phyloP scores from a whole-genome alignment of 1,140 invertebrate genomes.

The Zaprionus kolodkinae region DNA sequence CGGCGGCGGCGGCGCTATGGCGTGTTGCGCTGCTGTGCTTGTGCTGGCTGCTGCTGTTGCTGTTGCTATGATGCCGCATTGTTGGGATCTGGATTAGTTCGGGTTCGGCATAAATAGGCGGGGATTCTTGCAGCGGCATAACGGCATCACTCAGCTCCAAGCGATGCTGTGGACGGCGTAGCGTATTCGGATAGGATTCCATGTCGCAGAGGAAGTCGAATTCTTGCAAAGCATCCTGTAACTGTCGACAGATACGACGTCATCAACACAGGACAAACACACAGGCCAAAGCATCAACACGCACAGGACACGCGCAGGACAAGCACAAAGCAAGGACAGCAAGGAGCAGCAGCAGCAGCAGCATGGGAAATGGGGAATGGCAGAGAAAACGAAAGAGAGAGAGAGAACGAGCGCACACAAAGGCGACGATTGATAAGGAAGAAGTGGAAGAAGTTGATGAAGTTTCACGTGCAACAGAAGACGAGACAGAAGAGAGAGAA shows the following conservation, averaged over 20 bases:
- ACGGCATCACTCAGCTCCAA: slow-evolving; percentile 44
- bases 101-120: slow-evolving; percentile 31
- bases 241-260: slow-evolving; percentile 86
- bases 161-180: slow-evolving; percentile 64
- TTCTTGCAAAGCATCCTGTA: slow-evolving; percentile 92
- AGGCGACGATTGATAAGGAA: neutral
- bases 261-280: slow-evolving; percentile 61
- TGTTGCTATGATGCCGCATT: neutral
- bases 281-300: slow-evolving; percentile 19
- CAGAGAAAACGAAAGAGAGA: no score
- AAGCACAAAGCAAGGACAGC: slow-evolving; percentile 40
- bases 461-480: slow-evolving; percentile 13
- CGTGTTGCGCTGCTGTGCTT: slow-evolving; percentile 22
- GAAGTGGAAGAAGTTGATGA: neutral
- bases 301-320: slow-evolving; percentile 6
- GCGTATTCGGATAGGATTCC: slow-evolving; percentile 76
- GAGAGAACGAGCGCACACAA: neutral
- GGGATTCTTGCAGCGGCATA: slow-evolving; percentile 42
- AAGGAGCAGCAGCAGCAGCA: slow-evolving; percentile 2
- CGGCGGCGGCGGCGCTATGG: slow-evolving; percentile 11
- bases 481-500: slow-evolving; percentile 1
- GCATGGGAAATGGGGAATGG: neutral
- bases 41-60: slow-evolving; percentile 17
- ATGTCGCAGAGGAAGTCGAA: slow-evolving; percentile 93
- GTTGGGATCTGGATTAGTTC: slow-evolving; percentile 29